Evolutionary conservation across 2,888 invertebrate genomes (phyloP).

Genomic region (Conus canariensis): DNA sequence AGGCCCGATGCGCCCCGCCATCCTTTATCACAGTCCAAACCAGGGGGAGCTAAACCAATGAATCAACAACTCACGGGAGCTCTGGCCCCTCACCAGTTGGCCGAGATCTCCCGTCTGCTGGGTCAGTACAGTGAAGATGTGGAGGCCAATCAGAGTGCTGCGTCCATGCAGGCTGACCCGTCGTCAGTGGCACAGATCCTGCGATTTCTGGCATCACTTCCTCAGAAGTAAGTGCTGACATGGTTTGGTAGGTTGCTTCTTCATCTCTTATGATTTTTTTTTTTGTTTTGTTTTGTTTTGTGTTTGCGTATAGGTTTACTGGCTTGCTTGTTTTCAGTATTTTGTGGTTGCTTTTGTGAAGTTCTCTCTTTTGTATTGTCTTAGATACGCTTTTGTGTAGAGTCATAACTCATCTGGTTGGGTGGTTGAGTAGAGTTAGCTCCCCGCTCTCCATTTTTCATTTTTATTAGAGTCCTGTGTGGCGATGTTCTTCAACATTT

Average conservation of each 20-base stretch:
- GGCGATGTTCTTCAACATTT: too few relatives aligned
- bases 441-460: too few relatives aligned
- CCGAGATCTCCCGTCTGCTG: conserved; percentile 63
- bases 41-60: conserved; percentile 22
- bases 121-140: conserved; percentile 51
- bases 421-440: too few relatives aligned
- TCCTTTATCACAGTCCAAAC: neutral
- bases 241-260: too few relatives aligned
- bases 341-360: neutral
- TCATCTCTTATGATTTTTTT: too few relatives aligned
- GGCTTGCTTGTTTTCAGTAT: neutral
- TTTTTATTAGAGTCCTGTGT: too few relatives aligned
- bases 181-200: conserved; percentile 31
- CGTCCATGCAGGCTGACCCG: neutral
- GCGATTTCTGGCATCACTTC: conserved; percentile 31
- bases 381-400: too few relatives aligned
- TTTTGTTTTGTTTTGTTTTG: too few relatives aligned
- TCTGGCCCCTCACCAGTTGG: conserved; percentile 61
- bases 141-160: neutral
- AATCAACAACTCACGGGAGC: conserved; percentile 39
- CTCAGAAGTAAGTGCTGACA: conserved; percentile 30
- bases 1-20: neutral
- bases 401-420: too few relatives aligned
- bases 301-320: too few relatives aligned
- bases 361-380: neutral